Percentiles rank a stretch among this genome's conserved stretches.
Evolutionary conservation across 2,113 vertebrate genomes (phyloP).

Genomic region (Silurus asotus): DNA sequence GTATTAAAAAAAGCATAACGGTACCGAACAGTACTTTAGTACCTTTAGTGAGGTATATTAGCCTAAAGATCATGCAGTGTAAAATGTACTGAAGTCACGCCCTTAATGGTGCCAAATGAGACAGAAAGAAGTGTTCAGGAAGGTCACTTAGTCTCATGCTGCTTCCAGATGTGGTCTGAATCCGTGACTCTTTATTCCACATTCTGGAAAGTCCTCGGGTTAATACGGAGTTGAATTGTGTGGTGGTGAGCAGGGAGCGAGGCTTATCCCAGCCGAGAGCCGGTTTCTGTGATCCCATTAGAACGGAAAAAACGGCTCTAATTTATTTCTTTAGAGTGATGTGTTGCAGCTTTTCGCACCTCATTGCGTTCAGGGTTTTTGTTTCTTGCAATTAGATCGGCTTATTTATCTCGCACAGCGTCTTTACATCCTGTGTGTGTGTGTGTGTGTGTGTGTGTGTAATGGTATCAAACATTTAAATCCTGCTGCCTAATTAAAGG

Average conservation of each 20-base stretch:
- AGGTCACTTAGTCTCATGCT: neutral
- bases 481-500: constrained; percentile 41
- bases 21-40: neutral
- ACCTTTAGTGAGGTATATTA: neutral
- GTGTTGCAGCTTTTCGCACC: constrained; percentile 38
- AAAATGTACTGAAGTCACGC: neutral
- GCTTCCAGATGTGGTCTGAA: neutral
- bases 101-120: neutral
- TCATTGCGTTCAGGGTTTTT: constrained; percentile 31
- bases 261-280: constrained; percentile 33
- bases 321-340: constrained; percentile 36
- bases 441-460: constrained; percentile 32
- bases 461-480: constrained; percentile 28
- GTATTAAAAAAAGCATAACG: neutral
- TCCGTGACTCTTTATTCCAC: neutral
- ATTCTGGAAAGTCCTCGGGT: neutral
- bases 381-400: neutral
- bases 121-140: neutral
- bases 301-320: constrained; percentile 10
- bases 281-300: constrained; percentile 42
- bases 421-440: neutral
- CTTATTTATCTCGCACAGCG: constrained; percentile 3
- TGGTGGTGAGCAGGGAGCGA: constrained; percentile 9
- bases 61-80: neutral
- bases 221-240: neutral